Base-by-base conservation (phyloP, 1,140 invertebrate genomes). In the Gonioctena quinquepunctata region DNA sequence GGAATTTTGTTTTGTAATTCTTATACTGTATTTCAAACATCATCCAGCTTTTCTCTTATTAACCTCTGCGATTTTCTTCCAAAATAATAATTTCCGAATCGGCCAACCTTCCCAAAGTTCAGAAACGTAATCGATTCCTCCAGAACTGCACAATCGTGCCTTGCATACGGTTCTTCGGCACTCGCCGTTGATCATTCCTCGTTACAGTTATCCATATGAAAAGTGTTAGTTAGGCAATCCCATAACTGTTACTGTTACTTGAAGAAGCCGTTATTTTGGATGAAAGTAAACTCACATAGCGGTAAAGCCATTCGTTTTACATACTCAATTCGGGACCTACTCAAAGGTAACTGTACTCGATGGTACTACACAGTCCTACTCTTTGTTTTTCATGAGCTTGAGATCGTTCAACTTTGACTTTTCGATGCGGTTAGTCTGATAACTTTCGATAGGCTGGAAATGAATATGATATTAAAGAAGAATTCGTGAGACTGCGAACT, bases 191-290 rank as follows among this genome's bases (percentile, higher is more conserved):
- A 42, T 42, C 11, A 42, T 42, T 42, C 2, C 16, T 13, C 33
- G 13, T 54, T 54, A 54, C 52, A 54, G 52, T 54, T 66, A 66
- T n/a, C n/a, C n/a, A n/a, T 22, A 66, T 52, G 61, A 70, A 70
- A 70, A 70, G 69, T 70, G 69, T 66, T 70, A 70, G 68, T 70
- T 70, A 49, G 61, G 63, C 63, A 70, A 70, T 66, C 52, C 69
- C 48, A 62, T 70, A 66, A 70, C 62, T 64, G 68, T 64, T 70
- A 70, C 62, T 64, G 68, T 64, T 64, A 64, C 61, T 64, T 48
- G 21, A 49, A 50, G 22, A 23, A n/a, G 23, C 62, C 62, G 69
- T 66, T 66, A 66, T 19, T 50, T 70, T 28, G 62, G 69, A 57
- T 70, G 69, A 70, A 70, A 70, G 69, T 70, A 66, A 70, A 70